Base-by-base conservation (phyloP, 2,888 invertebrate genomes). In the Tholera decimalis region DNA sequence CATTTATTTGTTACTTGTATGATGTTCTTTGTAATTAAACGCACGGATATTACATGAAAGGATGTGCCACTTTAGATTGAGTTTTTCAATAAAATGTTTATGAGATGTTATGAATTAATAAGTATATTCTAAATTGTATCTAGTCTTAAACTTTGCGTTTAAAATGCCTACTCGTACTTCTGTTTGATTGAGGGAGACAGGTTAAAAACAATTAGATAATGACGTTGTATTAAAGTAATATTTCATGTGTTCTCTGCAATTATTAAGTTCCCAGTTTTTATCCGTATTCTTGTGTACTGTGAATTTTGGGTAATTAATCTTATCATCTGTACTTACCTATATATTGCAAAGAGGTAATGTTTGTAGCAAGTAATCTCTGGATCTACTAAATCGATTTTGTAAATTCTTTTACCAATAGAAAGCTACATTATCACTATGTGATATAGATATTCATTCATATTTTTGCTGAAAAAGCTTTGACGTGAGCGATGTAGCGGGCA, bases 21-120 rank as follows among this genome's bases (percentile, higher is more conserved):
- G 59, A 69, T 62, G 60, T 53, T 60, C 26, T 79, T 67, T 79
- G 53, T 79, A 67, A 67, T 47, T 54, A 41, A 60, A 67, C 28
- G 44, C 18, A 63, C 47, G 53, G 46, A 18, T 28, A 43, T 47
- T 37, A 11, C 11, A 56, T 30, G 24, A 22, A 33, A 24, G 30
- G 18, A 39, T 37, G 53, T 56, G 79, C 58, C 55, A 59, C 51
- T 33, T 56, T 30, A 41, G 20, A 30, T 47, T 51, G 20, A 46
- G 15, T 63, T 77, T 56, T 46, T 26, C 6, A 50, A 58, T 58
- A 18, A 74, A 57, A 64, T 56, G 18, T 66, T 79, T 65, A 66
- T n/a, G 65, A 24, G 13, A 43, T 77, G 55, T 73, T 72, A 76
- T 22, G 71, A 72, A 71, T 44, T 53, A 54, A 43, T 47, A 44